These are phyloP conservation scores for Ctenopoma kingsleyae DNA, from an alignment of 2,797 vertebrate genomes.

Conservation along the genomic window DNA sequence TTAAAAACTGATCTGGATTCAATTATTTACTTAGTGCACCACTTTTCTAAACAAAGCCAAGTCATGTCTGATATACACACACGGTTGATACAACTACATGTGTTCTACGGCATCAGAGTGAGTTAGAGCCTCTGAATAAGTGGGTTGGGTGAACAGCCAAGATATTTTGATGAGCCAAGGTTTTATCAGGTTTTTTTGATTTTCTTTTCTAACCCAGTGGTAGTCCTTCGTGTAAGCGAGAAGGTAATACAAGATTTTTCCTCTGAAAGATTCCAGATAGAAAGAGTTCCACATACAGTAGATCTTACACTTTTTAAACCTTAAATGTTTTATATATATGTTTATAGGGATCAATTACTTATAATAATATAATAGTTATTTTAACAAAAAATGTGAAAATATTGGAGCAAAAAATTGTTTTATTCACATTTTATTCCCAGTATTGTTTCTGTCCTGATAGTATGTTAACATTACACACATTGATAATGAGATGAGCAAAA, in stretches of 20 bases:
- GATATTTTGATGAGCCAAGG: conserved; percentile 12
- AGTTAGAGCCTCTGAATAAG: conserved; percentile 6
- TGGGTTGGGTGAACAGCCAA: conserved; percentile 3
- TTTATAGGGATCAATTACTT: too few relatives aligned
- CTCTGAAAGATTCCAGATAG: too few relatives aligned
- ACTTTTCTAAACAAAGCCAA: background rate
- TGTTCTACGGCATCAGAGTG: background rate
- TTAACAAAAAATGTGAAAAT: too few relatives aligned
- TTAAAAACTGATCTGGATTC: conserved; percentile 11
- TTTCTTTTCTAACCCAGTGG: conserved; percentile 1
- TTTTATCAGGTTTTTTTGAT: conserved; percentile 11
- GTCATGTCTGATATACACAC: background rate
- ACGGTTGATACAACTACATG: conserved; percentile 1
- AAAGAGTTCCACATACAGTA: background rate
- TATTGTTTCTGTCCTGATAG: background rate
- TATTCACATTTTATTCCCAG: background rate
- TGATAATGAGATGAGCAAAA: background rate
- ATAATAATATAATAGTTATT: too few relatives aligned
- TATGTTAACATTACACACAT: conserved; percentile 5
- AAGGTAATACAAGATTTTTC: background rate
- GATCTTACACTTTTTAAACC: background rate
- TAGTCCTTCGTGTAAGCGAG: background rate
- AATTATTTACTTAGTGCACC: too few relatives aligned
- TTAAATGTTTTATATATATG: background rate
- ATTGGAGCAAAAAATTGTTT: background rate